A percentile compares a stretch with the other conserved stretches of the same genome.
phyloP scores from a whole-genome alignment of 2,888 invertebrate species.

The Nebria brevicollis region DNA sequence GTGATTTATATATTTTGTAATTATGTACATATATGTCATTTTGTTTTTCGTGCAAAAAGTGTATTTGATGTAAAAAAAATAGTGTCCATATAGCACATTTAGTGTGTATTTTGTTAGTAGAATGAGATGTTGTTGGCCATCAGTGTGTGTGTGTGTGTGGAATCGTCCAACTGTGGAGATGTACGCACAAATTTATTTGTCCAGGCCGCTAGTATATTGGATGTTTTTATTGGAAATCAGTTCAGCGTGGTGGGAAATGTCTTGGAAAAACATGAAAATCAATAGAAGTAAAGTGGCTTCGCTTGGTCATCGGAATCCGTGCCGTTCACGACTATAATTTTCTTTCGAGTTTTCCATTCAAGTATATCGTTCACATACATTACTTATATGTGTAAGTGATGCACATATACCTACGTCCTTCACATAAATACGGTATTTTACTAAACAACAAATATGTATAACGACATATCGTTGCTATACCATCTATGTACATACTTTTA shows the following conservation, averaged over 20 bases:
- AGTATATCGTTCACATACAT: not conserved
- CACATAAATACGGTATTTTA: too few relatives aligned
- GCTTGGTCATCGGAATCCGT: conserved; percentile 30
- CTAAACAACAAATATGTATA: too few relatives aligned
- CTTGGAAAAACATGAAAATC: conserved; percentile 46
- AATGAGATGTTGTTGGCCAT: not conserved
- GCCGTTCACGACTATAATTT: conserved; percentile 39
- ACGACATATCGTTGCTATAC: too few relatives aligned
- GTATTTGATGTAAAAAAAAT: too few relatives aligned
- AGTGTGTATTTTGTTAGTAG: not conserved
- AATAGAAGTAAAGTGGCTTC: conserved; percentile 40
- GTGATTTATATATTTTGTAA: too few relatives aligned
- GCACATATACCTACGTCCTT: too few relatives aligned
- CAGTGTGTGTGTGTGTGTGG: not conserved
- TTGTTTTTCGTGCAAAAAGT: too few relatives aligned
- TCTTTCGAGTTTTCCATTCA: conserved; percentile 26
- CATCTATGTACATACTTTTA: too few relatives aligned
- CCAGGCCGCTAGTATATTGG: conserved; percentile 33
- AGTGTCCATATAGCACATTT: too few relatives aligned
- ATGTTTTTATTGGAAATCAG: conserved; percentile 47
- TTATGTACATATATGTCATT: too few relatives aligned
- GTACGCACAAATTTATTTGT: conserved; percentile 31
- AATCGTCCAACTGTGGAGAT: not conserved
- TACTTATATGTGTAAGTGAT: not conserved
- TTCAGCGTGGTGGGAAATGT: conserved; percentile 43